Conservation (phyloP, 2,888 invertebrate species). For the Belgica antarctica region DNA sequence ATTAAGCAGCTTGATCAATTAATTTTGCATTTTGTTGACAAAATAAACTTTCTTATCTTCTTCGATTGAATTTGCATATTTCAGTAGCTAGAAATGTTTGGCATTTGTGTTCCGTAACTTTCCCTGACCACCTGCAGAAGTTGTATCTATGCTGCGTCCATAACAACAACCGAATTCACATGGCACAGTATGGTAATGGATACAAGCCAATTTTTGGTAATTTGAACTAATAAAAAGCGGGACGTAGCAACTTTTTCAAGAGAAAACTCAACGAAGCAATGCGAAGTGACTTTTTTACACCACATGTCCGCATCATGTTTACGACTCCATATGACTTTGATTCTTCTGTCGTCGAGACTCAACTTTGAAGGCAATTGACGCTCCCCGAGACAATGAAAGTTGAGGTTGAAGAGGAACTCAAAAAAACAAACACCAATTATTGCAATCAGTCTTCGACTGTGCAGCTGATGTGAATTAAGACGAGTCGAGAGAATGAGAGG, state of each 20-base stretch:
- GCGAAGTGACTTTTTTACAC: constrained; percentile 5
- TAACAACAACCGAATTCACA: constrained; percentile 33
- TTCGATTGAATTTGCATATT: too few relatives aligned
- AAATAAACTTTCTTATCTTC: too few relatives aligned
- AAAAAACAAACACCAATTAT: constrained; percentile 26
- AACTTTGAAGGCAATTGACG: not conserved
- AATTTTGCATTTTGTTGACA: too few relatives aligned
- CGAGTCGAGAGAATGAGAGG: constrained; percentile 14
- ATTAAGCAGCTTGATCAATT: too few relatives aligned
- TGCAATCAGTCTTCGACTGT: not conserved
- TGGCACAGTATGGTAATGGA: constrained; percentile 33
- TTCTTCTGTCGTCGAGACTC: not conserved
- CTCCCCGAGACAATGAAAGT: constrained; percentile 9
- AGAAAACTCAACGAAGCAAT: constrained; percentile 13
- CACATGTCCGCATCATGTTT: constrained; percentile 9
- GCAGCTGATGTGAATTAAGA: constrained; percentile 39
- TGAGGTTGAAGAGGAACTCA: not conserved
- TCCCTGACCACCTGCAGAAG: too few relatives aligned
- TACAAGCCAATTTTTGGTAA: constrained; percentile 39
- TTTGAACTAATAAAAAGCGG: constrained; percentile 35
- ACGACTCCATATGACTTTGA: constrained; percentile 16
- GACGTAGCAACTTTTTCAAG: not conserved
- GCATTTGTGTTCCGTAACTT: too few relatives aligned
- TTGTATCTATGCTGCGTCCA: constrained; percentile 1
- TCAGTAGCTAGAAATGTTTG: too few relatives aligned